These are phyloP conservation scores for Synergus umbraculus DNA, from an alignment of 2,888 invertebrate genomes.

Conservation along the genomic window DNA sequence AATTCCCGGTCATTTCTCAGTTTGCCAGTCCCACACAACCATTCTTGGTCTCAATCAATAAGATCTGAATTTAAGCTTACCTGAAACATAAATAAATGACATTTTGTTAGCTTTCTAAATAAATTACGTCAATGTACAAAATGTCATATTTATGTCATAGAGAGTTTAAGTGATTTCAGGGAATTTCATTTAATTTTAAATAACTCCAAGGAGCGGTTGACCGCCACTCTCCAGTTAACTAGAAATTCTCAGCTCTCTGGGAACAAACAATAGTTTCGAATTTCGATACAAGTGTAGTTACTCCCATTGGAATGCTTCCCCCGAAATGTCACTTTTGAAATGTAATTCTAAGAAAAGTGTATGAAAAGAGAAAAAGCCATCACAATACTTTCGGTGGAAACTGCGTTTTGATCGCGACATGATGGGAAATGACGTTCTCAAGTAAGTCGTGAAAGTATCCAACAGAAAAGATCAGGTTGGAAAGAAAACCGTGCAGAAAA, in stretches of 20 bases:
- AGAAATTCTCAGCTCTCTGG: neutral
- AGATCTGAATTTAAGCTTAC: too few species aligned
- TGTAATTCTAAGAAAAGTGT: neutral
- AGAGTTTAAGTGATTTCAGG: too few species aligned
- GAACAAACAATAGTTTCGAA: neutral
- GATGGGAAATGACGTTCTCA: slow-evolving; percentile 12
- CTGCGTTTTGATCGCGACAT: neutral
- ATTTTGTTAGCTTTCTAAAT: too few species aligned
- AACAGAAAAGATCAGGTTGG: slow-evolving; percentile 13
- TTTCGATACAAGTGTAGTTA: neutral
- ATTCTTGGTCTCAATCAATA: too few species aligned
- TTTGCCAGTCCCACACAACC: too few species aligned
- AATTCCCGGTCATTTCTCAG: too few species aligned
- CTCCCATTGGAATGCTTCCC: neutral
- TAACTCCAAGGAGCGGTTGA: too few species aligned
- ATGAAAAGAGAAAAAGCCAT: neutral
- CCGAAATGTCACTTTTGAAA: neutral
- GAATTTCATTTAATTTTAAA: too few species aligned
- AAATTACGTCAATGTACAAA: too few species aligned
- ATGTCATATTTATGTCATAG: too few species aligned
- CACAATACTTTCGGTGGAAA: neutral
- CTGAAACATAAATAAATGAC: too few species aligned
- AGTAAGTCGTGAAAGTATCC: slow-evolving; percentile 23
- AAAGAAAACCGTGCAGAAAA: slow-evolving; percentile 20
- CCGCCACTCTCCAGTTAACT: neutral